Conservation (phyloP, 1,140 invertebrate genomes). For the Scaptomyza pallida region DNA sequence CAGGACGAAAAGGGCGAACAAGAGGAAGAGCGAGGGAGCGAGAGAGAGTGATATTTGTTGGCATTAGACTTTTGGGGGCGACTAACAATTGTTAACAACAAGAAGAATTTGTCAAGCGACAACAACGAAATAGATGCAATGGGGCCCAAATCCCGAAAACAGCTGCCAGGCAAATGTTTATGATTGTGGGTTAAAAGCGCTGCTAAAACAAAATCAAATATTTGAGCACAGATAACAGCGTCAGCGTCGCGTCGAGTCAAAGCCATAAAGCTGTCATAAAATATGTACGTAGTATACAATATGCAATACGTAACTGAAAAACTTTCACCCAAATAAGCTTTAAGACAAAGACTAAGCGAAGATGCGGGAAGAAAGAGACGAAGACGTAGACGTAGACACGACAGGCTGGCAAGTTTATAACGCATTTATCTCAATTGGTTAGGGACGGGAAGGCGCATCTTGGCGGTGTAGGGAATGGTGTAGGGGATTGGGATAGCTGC, state of each 20-base stretch:
- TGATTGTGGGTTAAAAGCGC: conserved; percentile 32
- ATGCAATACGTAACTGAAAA: conserved; percentile 28
- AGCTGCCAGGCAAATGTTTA: conserved; percentile 12
- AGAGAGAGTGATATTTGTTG: conserved; percentile 1
- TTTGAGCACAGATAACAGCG: conserved; percentile 53
- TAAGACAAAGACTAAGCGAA: neutral
- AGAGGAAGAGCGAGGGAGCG: too few species aligned
- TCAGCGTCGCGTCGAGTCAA: conserved; percentile 2
- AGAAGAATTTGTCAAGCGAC: conserved; percentile 10
- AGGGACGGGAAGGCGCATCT: conserved; percentile 7
- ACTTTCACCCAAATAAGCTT: conserved; percentile 46
- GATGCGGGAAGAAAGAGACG: neutral
- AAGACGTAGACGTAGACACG: neutral
- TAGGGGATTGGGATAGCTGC: neutral
- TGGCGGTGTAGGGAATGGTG: neutral
- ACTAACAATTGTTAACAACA: conserved; percentile 17
- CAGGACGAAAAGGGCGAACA: conserved; percentile 1
- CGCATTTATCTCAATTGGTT: conserved; percentile 75
- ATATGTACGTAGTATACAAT: conserved; percentile 10
- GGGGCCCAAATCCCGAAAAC: conserved; percentile 9
- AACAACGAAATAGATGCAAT: conserved; percentile 22
- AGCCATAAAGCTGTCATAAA: conserved; percentile 48
- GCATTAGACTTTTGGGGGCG: neutral
- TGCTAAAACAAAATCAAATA: conserved; percentile 37
- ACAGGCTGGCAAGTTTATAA: conserved; percentile 54